A percentile compares a stretch with the other conserved stretches of the same genome.
Evolutionary conservation across 1,140 invertebrate genomes (phyloP).

Genomic region (Drosophila tsacasi): DNA sequence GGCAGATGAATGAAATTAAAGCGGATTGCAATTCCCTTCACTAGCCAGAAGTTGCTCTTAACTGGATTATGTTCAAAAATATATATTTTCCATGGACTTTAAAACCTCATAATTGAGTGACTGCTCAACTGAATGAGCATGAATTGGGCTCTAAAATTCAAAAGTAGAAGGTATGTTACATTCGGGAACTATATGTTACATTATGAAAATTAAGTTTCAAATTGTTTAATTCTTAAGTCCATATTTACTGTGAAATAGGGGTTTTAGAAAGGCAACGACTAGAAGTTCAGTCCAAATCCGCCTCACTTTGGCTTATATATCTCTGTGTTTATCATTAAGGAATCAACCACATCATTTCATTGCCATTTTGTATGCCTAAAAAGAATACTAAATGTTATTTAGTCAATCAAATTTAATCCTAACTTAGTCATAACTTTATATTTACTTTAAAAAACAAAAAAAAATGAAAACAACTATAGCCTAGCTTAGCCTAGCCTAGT

Average conservation of each 20-base stretch:
- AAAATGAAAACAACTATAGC: conserved; percentile 1
- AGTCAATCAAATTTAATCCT: not conserved
- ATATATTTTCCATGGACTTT: conserved; percentile 1
- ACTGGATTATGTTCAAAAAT: conserved; percentile 25
- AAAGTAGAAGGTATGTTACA: no score
- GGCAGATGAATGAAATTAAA: conserved; percentile 42
- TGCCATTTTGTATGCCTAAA: not conserved
- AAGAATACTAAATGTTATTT: conserved; percentile 7
- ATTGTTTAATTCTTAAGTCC: no score
- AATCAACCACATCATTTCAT: not conserved
- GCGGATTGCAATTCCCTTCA: conserved; percentile 12
- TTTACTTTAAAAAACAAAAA: conserved; percentile 1
- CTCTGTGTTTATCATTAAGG: not conserved
- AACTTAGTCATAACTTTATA: conserved; percentile 30
- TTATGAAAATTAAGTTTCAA: no score
- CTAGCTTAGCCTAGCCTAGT: conserved; percentile 50
- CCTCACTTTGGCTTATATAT: not conserved
- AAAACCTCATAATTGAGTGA: conserved; percentile 10
- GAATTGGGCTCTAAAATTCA: not conserved
- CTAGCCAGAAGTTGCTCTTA: conserved; percentile 24
- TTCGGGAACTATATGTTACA: no score
- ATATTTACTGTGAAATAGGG: no score
- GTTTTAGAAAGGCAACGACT: no score
- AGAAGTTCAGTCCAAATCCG: no score
- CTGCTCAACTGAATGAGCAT: not conserved